phyloP scores from a whole-genome alignment of 2,797 vertebrate genomes.

The Falco rusticolus region DNA sequence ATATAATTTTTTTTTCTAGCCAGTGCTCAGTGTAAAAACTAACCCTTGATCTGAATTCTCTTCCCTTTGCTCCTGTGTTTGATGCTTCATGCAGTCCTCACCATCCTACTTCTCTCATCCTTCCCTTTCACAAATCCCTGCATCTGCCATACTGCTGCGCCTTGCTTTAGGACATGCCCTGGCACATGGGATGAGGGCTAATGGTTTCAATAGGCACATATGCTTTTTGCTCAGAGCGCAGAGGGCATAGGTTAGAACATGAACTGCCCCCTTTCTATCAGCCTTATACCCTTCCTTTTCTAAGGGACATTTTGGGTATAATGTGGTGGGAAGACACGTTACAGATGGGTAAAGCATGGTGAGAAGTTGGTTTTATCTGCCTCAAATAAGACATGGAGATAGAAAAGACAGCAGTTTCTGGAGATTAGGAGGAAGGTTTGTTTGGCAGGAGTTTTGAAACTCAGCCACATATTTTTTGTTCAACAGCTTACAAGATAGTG shows the following conservation, averaged over 20 bases:
- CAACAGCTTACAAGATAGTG: constrained; percentile 23
- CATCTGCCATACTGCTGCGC: neutral
- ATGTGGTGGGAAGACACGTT: neutral
- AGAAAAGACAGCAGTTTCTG: constrained; percentile 30
- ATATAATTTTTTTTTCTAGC: neutral
- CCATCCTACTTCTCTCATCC: neutral
- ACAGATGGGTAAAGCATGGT: neutral
- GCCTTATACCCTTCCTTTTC: neutral
- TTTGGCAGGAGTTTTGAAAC: constrained; percentile 38
- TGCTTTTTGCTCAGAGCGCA: neutral
- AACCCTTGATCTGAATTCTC: neutral
- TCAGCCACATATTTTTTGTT: neutral
- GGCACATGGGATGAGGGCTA: neutral
- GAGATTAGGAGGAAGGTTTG: neutral
- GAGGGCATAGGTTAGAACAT: neutral
- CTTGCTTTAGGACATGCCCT: neutral
- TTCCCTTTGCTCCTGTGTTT: neutral
- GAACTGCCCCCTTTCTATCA: neutral
- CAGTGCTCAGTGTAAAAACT: neutral
- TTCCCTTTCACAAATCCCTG: constrained; percentile 2
- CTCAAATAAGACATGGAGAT: neutral
- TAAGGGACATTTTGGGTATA: neutral
- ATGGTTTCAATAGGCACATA: neutral
- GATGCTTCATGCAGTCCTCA: neutral
- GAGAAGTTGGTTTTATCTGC: constrained; percentile 39